Base-by-base conservation (phyloP, 2,888 invertebrate species). In the Standfussiana lucernea region DNA sequence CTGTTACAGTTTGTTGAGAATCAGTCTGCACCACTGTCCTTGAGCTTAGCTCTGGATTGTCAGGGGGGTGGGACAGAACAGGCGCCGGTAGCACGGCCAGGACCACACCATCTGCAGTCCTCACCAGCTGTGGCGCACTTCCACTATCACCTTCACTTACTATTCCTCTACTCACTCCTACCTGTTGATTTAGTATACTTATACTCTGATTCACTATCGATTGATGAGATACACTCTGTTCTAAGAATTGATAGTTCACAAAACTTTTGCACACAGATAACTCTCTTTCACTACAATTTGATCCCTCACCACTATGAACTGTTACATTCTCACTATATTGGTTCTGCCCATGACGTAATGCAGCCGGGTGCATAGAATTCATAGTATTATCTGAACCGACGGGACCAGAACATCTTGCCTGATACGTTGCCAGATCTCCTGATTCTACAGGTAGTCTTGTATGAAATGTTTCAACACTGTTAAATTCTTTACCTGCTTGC, bases 201-300 rank as follows among this genome's bases (percentile, higher is more conserved):
- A 97, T 96, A 93, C 95, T 96, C 89, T 96, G 96, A 94, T 96
- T 96, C 89, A 96, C 96, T 93, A 96, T 96, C 42, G 96, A 96
- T 86, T 96, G 96, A 90, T 96, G 97, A 77, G 96, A 95, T 83
- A 96, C 95, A 95, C 96, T 96, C 90, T 96, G 96, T 95, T 97
- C 96, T 93, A 96, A 93, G 90, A 96, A 94, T 91, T 97, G 97
- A 92, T 96, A 97, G 95, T 97, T 97, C 90, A 96, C 94, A 94
- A 93, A 95, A 91, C 94, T 94, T 86, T 96, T 96, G 67, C 93
- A 93, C 81, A 94, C 92, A 64, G 93, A 92, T 82, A 95, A 90
- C 85, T 95, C 95, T 90, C 93, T 93, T 75, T 96, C 95, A 94
- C 92, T 90, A 86, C 92, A 92, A 89, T 92, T 94, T 85, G 92